Evolutionary conservation across 1,140 invertebrate species (phyloP).

Genomic region (Rhagoletis zephyria): DNA sequence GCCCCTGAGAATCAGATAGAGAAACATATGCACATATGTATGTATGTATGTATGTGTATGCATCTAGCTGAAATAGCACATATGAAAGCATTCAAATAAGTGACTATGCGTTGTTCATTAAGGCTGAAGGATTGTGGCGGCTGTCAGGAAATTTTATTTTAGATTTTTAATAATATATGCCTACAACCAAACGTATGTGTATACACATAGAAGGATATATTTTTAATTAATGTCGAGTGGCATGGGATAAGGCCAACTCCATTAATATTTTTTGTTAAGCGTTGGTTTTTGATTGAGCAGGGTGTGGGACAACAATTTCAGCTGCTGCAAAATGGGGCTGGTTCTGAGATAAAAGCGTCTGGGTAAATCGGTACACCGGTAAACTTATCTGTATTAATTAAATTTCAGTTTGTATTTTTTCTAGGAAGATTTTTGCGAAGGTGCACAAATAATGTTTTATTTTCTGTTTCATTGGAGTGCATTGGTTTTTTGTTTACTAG

Average conservation of each 20-base stretch:
- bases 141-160: conserved; percentile 65
- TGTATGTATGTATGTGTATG: conserved; percentile 8
- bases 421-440: neutral
- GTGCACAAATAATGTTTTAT: too few relatives aligned
- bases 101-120: conserved; percentile 22
- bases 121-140: neutral
- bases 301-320: neutral
- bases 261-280: neutral
- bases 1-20: conserved; percentile 67
- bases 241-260: neutral
- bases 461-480: too few relatives aligned
- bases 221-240: conserved; percentile 69
- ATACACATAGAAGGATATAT: conserved; percentile 58
- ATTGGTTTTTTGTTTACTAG: too few relatives aligned
- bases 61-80: neutral
- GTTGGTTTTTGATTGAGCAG: neutral
- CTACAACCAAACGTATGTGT: neutral
- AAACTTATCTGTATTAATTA: conserved; percentile 49
- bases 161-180: conserved; percentile 71
- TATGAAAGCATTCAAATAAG: conserved; percentile 33
- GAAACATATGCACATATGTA: conserved; percentile 47
- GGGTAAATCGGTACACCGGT: neutral
- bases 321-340: neutral
- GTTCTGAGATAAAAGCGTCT: neutral
- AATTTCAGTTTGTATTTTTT: conserved; percentile 34